phyloP scores from a whole-genome alignment of 2,888 invertebrate species.

The Microdon myrmicae region DNA sequence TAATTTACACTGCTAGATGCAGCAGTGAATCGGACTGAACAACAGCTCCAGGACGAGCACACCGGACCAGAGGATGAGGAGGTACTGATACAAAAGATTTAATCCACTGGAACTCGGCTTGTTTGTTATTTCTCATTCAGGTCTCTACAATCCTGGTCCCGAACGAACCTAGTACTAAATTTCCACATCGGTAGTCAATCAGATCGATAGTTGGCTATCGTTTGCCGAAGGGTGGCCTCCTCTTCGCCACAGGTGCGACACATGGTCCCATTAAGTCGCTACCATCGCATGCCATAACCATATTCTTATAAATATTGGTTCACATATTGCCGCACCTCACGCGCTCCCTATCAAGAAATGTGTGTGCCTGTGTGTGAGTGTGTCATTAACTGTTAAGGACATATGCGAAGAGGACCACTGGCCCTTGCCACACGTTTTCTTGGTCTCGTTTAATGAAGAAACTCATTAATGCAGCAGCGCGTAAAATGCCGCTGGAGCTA shows the following conservation, averaged over 20 bases:
- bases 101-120: conserved; percentile 40
- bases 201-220: conserved; percentile 36
- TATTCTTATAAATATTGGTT: conserved; percentile 44
- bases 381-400: conserved; percentile 10
- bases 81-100: conserved; percentile 25
- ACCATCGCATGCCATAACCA: conserved; percentile 46
- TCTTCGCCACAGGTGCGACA: conserved; percentile 45
- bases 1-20: conserved; percentile 44
- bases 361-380: no score
- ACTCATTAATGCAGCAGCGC: conserved; percentile 49
- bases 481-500: conserved; percentile 42
- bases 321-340: conserved; percentile 25
- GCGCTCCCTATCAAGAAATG: conserved; percentile 5
- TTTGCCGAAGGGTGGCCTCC: conserved; percentile 13
- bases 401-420: not conserved
- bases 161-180: conserved; percentile 5
- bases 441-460: conserved; percentile 38
- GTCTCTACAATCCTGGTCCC: not conserved
- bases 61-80: not conserved
- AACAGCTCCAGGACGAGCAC: not conserved
- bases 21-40: conserved; percentile 1
- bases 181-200: conserved; percentile 24
- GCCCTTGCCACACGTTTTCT: conserved; percentile 35
- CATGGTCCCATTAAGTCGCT: conserved; percentile 36
- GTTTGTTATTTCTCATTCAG: conserved; percentile 24